Evolutionary conservation across 2,113 vertebrate genomes (phyloP), one percentile per base, ranked within the genome.

Genomic region (Lethenteron camtschaticum): DNA sequence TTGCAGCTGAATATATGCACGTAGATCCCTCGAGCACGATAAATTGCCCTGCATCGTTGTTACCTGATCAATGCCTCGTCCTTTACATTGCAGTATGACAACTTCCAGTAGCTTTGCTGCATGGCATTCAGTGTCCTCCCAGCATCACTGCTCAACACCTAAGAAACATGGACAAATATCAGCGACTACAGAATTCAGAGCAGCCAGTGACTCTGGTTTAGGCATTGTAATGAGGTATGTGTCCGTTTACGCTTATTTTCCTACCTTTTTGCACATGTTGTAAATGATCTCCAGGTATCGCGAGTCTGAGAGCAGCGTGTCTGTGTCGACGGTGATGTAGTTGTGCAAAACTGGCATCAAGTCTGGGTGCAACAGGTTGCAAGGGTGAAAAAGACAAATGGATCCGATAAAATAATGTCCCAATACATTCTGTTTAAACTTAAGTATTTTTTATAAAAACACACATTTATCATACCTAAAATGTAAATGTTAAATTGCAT

Each of bases 331-430:
- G 57, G 94, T 99, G 73, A 99, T 85, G 4, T 99, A 99, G 80
- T 99, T 99, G 80, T 99, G 92, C 74, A 99, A 85, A 70, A 99
- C 87, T 74, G 94, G 94, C 94, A 99, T 96, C 91, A 99, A 96
- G 76, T 99, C 94, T 99, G 76, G 69, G 75, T 57, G 78, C 74
- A 70, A 73, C 72, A 75, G 41, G 41, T 41, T 41, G 41, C 41
- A 41, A 41, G 41, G 41, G 41, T 41, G 6, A 41, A 41, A n/a
- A 41, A 41, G 4, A 41, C 5, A 41, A 41, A 41, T 41, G 41
- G 41, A 41, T 41, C 41, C 41, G 41, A 41, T 41, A 5, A 41
- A 41, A 41, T 7, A 41, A 7, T 41, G 41, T 41, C 41, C 41
- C 41, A 41, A 41, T 41, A 41, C 41, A 41, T 41, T 41, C 41